Conservation (phyloP, 2,797 vertebrate genomes). For the Lemur catta region DNA sequence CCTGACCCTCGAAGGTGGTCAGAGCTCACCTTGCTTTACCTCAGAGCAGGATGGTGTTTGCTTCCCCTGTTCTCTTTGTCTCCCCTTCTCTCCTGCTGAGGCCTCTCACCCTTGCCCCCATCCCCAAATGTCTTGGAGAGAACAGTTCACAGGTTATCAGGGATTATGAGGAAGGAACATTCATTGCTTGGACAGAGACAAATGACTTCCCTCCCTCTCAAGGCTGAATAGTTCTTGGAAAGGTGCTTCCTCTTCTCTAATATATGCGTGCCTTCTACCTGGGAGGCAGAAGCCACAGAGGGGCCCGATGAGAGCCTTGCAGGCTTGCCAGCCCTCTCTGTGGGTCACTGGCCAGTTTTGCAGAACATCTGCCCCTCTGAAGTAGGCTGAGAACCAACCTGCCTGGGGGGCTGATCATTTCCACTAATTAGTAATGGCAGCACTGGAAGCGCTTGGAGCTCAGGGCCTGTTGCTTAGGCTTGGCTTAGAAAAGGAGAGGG, state of each 20-base stretch:
- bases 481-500: slow-evolving; percentile 2
- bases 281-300: slow-evolving; percentile 4
- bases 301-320: neutral
- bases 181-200: slow-evolving; percentile 19
- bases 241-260: neutral
- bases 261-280: neutral
- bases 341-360: slow-evolving; percentile 57
- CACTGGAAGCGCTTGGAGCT: neutral
- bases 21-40: neutral
- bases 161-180: neutral
- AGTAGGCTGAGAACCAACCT: neutral
- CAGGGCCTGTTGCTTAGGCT: neutral
- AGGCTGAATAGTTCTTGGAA: slow-evolving; percentile 50
- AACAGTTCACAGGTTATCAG: neutral
- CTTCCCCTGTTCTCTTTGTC: neutral
- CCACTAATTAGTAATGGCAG: slow-evolving; percentile 60
- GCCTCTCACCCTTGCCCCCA: neutral
- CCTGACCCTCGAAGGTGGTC: neutral
- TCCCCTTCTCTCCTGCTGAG: neutral
- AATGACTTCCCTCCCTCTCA: neutral
- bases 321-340: slow-evolving; percentile 62
- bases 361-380: slow-evolving; percentile 64
- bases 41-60: neutral
- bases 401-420: slow-evolving; percentile 15
- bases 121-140: neutral